A percentile compares a stretch with the other conserved stretches of the same genome.
These are phyloP conservation scores for Emydura subglobosa DNA, from an alignment of 2,113 vertebrate species.

Conservation along the genomic window DNA sequence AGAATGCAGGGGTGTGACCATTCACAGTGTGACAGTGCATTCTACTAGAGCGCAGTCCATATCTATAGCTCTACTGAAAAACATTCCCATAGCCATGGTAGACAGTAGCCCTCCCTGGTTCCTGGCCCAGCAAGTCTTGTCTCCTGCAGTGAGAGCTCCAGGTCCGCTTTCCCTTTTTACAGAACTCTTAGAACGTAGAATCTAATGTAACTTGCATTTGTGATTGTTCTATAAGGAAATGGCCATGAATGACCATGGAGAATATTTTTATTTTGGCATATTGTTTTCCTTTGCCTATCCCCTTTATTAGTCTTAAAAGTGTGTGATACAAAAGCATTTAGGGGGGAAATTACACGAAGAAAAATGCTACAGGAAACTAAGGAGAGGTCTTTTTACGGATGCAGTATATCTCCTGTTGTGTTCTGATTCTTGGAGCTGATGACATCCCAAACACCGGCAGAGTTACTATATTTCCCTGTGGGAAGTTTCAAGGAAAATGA, in stretches of 20 bases:
- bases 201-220: background rate
- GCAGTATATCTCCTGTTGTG: background rate
- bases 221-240: background rate
- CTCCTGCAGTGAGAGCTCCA: background rate
- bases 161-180: background rate
- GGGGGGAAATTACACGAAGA: background rate
- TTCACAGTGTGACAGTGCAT: no score
- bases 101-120: no score
- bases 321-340: background rate
- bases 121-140: background rate
- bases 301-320: background rate
- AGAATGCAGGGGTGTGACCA: no score
- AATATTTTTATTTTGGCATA: background rate
- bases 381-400: background rate
- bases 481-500: background rate
- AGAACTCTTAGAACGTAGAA: background rate
- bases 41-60: no score
- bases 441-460: background rate
- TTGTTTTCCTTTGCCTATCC: background rate
- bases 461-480: background rate
- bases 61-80: no score
- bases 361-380: background rate
- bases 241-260: background rate
- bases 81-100: background rate
- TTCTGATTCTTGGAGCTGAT: background rate